phyloP scores from a whole-genome alignment of 23 tunicate genomes.

The Ciona savignyi region DNA sequence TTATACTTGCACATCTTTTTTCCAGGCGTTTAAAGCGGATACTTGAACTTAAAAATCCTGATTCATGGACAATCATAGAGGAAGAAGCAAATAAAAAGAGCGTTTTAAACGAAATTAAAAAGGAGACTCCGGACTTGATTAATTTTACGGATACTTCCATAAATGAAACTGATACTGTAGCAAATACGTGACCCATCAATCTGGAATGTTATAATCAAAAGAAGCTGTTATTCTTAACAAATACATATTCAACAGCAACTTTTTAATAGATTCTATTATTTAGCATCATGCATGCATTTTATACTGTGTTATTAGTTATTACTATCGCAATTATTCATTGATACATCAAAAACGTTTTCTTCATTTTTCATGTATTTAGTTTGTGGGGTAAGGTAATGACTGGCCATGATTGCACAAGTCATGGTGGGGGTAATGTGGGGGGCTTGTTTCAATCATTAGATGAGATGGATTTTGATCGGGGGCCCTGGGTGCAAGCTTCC shows the following conservation, averaged over 20 bases:
- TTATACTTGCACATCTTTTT: too few species aligned
- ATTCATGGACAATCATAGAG: background rate
- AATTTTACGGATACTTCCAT: background rate
- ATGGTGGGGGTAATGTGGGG: conserved; percentile 50
- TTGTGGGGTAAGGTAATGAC: background rate
- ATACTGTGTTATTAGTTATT: too few species aligned
- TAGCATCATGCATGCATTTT: too few species aligned
- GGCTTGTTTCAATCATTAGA: conserved; percentile 71
- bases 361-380: too few species aligned
- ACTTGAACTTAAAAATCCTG: background rate
- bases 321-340: too few species aligned
- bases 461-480: conserved; percentile 77
- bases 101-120: background rate
- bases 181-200: background rate
- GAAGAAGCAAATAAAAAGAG: background rate
- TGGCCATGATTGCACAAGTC: conserved; percentile 13
- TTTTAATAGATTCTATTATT: too few species aligned
- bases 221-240: too few species aligned
- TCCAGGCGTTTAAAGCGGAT: background rate
- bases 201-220: too few species aligned
- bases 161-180: background rate
- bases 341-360: too few species aligned
- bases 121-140: background rate
- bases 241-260: too few species aligned
- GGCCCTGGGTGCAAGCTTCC: conserved; percentile 77